These are phyloP conservation scores for western clawed frog (Xenopus tropicalis) DNA, from an alignment of 2,113 vertebrate genomes.

Conservation along the genomic window UCB_Xtro_10.0 CM004448.2:101361501-101362000, in stretches of 20 bases:
- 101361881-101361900: no score
- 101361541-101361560: slow-evolving; percentile 63
- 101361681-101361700: slow-evolving; percentile 26
- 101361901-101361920: no score
- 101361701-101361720: neutral
- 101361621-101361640: slow-evolving; percentile 90
- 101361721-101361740: slow-evolving; percentile 13
- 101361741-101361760: neutral
- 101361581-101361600: slow-evolving; percentile 74
- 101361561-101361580: slow-evolving; percentile 81
- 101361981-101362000: no score
- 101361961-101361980: no score
- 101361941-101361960: no score
- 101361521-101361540: slow-evolving; percentile 62
- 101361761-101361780: neutral
- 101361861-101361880: no score
- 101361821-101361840: neutral
- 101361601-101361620: slow-evolving; percentile 79
- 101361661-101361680: slow-evolving; percentile 31
- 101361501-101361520: slow-evolving; percentile 77
- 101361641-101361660: slow-evolving; percentile 53
- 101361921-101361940: no score
- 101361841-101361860: no score
- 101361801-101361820: neutral
- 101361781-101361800: neutral